Conservation (phyloP, 2,888 invertebrate genomes). For the Atherix ibis region DNA sequence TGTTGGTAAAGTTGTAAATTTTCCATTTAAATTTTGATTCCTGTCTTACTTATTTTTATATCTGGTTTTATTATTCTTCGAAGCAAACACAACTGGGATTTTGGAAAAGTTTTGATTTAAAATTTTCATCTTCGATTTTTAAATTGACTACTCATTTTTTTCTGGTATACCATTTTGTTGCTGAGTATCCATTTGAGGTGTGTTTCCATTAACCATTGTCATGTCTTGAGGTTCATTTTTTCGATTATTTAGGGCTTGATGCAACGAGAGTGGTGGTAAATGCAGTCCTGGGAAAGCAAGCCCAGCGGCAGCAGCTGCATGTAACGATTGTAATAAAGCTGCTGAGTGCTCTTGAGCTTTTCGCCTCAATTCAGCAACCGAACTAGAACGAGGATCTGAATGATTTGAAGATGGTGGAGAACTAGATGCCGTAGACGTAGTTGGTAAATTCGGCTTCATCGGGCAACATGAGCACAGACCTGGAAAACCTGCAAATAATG, state of each 20-base stretch:
- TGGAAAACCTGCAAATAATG: constrained; percentile 46
- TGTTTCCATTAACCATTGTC: constrained; percentile 30
- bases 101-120: no score
- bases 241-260: constrained; percentile 21
- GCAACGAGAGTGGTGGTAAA: constrained; percentile 33
- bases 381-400: constrained; percentile 61
- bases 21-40: no score
- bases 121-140: no score
- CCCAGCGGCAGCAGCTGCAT: constrained; percentile 36
- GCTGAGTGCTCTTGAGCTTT: constrained; percentile 93
- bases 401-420: constrained; percentile 22
- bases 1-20: no score
- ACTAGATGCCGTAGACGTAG: constrained; percentile 24
- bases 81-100: no score
- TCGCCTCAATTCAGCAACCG: constrained; percentile 79
- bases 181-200: constrained; percentile 13
- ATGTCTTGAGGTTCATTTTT: constrained; percentile 27
- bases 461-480: constrained; percentile 70
- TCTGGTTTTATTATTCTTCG: no score
- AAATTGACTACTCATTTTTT: not conserved
- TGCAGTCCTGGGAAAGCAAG: constrained; percentile 34
- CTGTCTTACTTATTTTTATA: no score
- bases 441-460: constrained; percentile 37
- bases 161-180: constrained; percentile 6
- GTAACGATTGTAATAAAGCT: constrained; percentile 60